Conservation (phyloP, 2,888 invertebrate genomes). For the Mycogona germanica region DNA sequence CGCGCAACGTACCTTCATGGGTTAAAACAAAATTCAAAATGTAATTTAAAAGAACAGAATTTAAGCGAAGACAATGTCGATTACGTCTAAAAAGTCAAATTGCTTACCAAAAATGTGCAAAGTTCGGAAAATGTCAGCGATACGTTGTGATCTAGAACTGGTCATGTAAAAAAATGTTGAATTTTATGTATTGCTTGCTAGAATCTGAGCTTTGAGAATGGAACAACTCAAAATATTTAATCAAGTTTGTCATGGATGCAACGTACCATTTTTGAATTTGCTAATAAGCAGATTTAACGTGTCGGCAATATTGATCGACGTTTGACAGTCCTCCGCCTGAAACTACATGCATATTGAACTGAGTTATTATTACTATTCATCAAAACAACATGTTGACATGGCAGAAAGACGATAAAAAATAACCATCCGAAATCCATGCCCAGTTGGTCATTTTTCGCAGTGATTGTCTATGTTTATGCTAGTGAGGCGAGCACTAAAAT, state of each 20-base stretch:
- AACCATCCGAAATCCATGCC: background rate
- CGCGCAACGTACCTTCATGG: background rate
- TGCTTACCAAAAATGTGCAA: conserved; percentile 8
- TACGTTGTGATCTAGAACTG: background rate
- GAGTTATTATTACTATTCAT: too few relatives aligned
- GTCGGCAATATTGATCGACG: background rate
- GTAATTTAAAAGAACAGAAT: background rate
- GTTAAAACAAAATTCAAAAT: background rate
- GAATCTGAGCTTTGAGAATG: background rate
- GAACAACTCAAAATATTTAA: background rate
- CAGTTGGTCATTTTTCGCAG: background rate
- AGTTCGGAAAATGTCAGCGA: background rate
- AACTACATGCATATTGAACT: too few relatives aligned
- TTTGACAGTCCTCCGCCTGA: background rate
- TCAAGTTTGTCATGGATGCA: background rate
- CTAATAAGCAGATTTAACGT: background rate
- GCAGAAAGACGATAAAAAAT: background rate
- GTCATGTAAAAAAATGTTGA: background rate
- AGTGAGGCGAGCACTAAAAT: background rate
- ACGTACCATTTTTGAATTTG: background rate
- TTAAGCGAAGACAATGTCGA: background rate
- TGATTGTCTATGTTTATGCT: background rate
- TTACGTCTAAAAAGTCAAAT: background rate
- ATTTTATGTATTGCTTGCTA: background rate
- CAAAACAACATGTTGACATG: too few relatives aligned